These are phyloP conservation scores for Maccullochella peelii DNA, from an alignment of 2,113 vertebrate genomes.

Conservation along the genomic window DNA sequence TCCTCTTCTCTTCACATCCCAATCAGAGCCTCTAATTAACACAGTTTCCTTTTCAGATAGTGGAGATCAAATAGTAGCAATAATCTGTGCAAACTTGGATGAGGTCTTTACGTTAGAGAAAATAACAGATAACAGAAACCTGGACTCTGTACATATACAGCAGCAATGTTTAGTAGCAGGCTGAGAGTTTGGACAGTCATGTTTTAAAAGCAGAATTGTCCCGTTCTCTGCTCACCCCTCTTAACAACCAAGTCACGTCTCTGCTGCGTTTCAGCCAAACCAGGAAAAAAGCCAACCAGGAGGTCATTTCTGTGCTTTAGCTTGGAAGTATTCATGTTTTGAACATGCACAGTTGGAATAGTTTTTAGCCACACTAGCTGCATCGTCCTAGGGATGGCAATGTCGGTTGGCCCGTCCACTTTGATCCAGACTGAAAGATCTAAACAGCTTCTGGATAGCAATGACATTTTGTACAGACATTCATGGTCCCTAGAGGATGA, in stretches of 20 bases:
- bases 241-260: conserved; percentile 41
- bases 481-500: background rate
- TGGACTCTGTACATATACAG: too few species aligned
- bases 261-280: conserved; percentile 35
- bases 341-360: background rate
- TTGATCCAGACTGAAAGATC: background rate
- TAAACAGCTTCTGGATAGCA: background rate
- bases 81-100: conserved; percentile 81
- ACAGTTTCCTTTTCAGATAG: conserved; percentile 69
- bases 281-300: background rate
- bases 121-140: too few species aligned
- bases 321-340: background rate
- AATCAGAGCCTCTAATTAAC: conserved; percentile 83
- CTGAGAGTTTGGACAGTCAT: background rate
- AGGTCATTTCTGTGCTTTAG: background rate
- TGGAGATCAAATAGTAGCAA: conserved; percentile 78
- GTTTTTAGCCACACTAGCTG: background rate
- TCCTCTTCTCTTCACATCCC: conserved; percentile 56
- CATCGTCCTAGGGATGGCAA: background rate
- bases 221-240: background rate
- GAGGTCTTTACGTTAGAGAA: too few species aligned
- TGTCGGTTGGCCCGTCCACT: background rate
- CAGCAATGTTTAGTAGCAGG: background rate
- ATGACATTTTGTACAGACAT: background rate
- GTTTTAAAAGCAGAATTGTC: conserved; percentile 13